phyloP scores from a whole-genome alignment of 2,888 invertebrate genomes.

The Ormyrus labotus region DNA sequence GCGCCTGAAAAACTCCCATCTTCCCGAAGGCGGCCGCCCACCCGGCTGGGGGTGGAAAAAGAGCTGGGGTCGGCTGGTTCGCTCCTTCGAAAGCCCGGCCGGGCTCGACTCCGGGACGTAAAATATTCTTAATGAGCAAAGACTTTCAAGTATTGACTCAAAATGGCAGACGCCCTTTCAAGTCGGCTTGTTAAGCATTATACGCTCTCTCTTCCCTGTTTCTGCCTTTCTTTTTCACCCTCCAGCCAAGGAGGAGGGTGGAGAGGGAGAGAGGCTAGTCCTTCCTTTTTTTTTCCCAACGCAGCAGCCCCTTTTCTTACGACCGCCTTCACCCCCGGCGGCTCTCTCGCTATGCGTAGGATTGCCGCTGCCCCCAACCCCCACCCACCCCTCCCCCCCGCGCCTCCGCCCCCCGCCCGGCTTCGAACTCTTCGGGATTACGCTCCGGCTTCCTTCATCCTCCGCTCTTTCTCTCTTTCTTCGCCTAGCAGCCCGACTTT shows the following conservation, averaged over 20 bases:
- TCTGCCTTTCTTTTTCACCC: constrained; percentile 63
- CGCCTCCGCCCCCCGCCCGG: constrained; percentile 4
- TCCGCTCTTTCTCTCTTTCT: constrained; percentile 13
- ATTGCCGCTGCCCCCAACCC: background rate
- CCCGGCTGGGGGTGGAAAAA: constrained; percentile 23
- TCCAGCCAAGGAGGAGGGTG: constrained; percentile 14
- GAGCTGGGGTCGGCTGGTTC: constrained; percentile 19
- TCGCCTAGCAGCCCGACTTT: background rate
- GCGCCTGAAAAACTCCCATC: constrained; percentile 55
- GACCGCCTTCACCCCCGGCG: constrained; percentile 41
- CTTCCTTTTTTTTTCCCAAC: background rate
- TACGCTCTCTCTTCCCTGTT: constrained; percentile 60
- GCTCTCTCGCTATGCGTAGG: background rate
- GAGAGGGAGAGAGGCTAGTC: background rate
- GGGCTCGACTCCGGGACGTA: constrained; percentile 63
- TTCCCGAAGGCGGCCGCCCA: constrained; percentile 43
- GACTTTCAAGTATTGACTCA: constrained; percentile 75
- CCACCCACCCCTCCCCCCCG: background rate
- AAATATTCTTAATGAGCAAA: constrained; percentile 75
- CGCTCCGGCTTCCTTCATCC: no score
- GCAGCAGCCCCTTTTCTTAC: constrained; percentile 24
- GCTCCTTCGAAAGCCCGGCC: constrained; percentile 50
- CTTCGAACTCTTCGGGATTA: background rate
- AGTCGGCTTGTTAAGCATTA: constrained; percentile 75
- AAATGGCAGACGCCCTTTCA: constrained; percentile 74